Conservation (phyloP, 2,797 vertebrate genomes). For the Gadopsis bispinosus region DNA sequence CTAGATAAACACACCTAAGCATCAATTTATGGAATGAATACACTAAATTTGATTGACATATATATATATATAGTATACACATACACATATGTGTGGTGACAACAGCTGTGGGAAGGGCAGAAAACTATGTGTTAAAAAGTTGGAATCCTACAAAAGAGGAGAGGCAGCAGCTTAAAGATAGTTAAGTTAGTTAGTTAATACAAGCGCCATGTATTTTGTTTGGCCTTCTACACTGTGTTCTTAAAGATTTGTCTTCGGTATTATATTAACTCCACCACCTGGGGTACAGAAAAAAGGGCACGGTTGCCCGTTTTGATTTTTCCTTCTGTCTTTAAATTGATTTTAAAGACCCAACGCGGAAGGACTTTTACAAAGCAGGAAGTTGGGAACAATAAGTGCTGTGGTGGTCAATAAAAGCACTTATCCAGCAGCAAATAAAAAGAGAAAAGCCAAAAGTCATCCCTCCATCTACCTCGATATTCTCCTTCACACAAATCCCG, state of each 20-base stretch:
- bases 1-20: not conserved
- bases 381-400: slow-evolving; percentile 36
- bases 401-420: slow-evolving; percentile 51
- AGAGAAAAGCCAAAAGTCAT: slow-evolving; percentile 39
- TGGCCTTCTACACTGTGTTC: slow-evolving; percentile 8
- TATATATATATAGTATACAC: slow-evolving; percentile 42
- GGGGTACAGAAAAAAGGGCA: slow-evolving; percentile 45
- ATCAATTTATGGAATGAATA: slow-evolving; percentile 30
- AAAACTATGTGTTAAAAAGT: slow-evolving; percentile 6
- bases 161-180: slow-evolving; percentile 3
- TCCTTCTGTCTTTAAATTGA: slow-evolving; percentile 46
- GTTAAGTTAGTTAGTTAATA: not conserved
- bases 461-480: slow-evolving; percentile 15
- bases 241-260: slow-evolving; percentile 11
- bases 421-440: slow-evolving; percentile 45
- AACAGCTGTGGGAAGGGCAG: slow-evolving; percentile 59
- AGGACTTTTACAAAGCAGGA: slow-evolving; percentile 35
- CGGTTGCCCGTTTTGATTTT: not conserved
- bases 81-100: slow-evolving; percentile 46
- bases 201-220: not conserved
- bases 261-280: slow-evolving; percentile 37
- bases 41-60: slow-evolving; percentile 35
- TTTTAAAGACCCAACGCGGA: slow-evolving; percentile 38
- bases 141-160: not conserved
- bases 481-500: slow-evolving; percentile 22